These are phyloP conservation scores for Melipona bicolor DNA, from an alignment of 2,888 invertebrate genomes.

Conservation along the genomic window DNA sequence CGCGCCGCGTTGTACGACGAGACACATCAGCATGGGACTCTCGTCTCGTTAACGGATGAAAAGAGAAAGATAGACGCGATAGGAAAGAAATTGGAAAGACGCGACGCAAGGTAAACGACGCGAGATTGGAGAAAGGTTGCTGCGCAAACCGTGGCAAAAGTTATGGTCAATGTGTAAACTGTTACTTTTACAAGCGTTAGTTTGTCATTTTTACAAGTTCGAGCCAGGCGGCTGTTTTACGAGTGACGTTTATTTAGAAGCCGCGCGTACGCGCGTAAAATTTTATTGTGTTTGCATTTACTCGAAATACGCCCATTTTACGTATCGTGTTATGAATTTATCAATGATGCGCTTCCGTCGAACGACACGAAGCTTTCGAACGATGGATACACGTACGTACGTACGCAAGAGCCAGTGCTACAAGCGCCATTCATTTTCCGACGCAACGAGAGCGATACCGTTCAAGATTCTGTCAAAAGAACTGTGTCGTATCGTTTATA, in stretches of 20 bases:
- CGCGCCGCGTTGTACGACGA: constrained; percentile 9
- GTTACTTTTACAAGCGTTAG: constrained; percentile 57
- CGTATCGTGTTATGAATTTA: constrained; percentile 31
- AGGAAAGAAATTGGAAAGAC: background rate
- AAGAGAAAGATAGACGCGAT: background rate
- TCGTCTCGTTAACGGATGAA: constrained; percentile 2
- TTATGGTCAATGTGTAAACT: constrained; percentile 51
- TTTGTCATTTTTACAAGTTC: constrained; percentile 54
- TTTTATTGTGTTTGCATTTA: constrained; percentile 51
- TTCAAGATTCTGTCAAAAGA: background rate
- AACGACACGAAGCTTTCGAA: background rate
- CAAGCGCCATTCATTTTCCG: background rate
- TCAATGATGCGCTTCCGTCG: constrained; percentile 30
- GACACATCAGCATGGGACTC: background rate
- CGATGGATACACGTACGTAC: rapidly evolving
- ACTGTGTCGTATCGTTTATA: background rate
- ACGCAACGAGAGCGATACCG: background rate
- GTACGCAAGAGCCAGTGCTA: too few relatives aligned
- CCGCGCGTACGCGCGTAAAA: constrained; percentile 33
- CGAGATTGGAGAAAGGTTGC: constrained; percentile 11
- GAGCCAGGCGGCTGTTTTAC: constrained; percentile 44
- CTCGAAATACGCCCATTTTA: constrained; percentile 21
- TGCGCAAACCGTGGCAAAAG: constrained; percentile 31
- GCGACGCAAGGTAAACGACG: background rate
- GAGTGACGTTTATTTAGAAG: constrained; percentile 51